Percentiles rank a stretch among this genome's conserved stretches.
These are phyloP conservation scores for Trissoscelio sp. DNA, from an alignment of 2,888 invertebrate species.

Conservation along the genomic window DNA sequence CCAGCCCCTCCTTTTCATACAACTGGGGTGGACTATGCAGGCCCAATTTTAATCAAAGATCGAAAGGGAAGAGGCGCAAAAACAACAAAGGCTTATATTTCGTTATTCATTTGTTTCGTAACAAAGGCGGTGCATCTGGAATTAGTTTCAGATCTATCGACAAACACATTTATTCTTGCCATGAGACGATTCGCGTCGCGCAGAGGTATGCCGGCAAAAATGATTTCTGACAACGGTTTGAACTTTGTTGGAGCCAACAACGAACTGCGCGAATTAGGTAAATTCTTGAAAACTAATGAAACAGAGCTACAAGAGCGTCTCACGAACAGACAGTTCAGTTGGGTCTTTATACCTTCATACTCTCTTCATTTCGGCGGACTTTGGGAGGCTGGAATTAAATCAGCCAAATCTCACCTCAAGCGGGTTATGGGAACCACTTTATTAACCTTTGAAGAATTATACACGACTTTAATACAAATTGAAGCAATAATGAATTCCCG, in stretches of 20 bases:
- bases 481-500: conserved; percentile 5
- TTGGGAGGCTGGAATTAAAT: not conserved
- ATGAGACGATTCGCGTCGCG: conserved; percentile 4
- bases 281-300: not conserved
- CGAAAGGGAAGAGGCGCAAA: conserved; percentile 17
- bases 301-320: too few relatives aligned
- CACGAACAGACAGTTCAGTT: not conserved
- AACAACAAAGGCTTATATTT: conserved; percentile 4
- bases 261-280: conserved; percentile 14
- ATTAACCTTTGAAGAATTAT: conserved; percentile 12
- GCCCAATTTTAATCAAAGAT: conserved; percentile 30
- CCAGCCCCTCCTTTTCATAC: conserved; percentile 24
- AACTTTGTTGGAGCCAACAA: conserved; percentile 14
- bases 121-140: conserved; percentile 12
- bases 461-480: conserved; percentile 4
- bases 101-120: conserved; percentile 24
- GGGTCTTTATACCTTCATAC: not conserved
- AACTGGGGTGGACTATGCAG: conserved; percentile 24
- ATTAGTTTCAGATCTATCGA: conserved; percentile 8
- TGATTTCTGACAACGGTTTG: not conserved
- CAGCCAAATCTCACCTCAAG: conserved; percentile 1
- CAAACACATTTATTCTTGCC: conserved; percentile 1
- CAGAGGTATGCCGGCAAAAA: conserved; percentile 1
- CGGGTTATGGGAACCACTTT: not conserved
- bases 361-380: too few relatives aligned